Evolutionary conservation across 2,888 invertebrate species (phyloP).

Genomic region (Trimorus sp.): DNA sequence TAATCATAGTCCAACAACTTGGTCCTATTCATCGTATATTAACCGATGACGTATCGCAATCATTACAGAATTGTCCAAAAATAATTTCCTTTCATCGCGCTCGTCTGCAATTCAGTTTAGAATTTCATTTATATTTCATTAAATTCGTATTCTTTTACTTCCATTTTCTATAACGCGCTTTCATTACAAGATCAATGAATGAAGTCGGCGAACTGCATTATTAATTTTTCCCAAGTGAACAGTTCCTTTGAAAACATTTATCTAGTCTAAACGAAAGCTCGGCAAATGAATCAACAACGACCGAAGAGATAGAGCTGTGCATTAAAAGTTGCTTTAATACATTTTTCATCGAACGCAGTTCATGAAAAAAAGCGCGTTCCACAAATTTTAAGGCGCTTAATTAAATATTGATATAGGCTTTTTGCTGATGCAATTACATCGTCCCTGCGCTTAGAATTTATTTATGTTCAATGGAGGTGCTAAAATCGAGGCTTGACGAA

Average conservation of each 20-base stretch:
- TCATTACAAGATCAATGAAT: slow-evolving; percentile 26
- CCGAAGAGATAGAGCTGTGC: slow-evolving; percentile 1
- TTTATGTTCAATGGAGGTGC: too few species aligned
- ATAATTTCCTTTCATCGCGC: too few species aligned
- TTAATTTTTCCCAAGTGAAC: slow-evolving; percentile 27
- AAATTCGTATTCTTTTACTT: slow-evolving; percentile 10
- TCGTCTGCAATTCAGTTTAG: too few species aligned
- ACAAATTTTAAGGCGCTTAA: not conserved
- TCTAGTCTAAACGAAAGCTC: slow-evolving; percentile 20
- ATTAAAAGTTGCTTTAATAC: slow-evolving; percentile 24
- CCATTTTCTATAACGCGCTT: slow-evolving; percentile 20
- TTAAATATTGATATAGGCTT: too few species aligned
- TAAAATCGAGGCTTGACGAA: too few species aligned
- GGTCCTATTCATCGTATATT: too few species aligned
- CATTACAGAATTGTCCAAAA: too few species aligned
- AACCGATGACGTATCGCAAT: too few species aligned
- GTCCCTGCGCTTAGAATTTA: too few species aligned
- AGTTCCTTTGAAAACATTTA: slow-evolving; percentile 30
- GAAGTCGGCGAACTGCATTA: slow-evolving; percentile 27
- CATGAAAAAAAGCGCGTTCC: not conserved
- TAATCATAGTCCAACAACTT: too few species aligned
- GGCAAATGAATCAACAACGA: slow-evolving; percentile 28
- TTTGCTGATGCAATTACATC: too few species aligned
- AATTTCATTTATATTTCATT: slow-evolving; percentile 17
- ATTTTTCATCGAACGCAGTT: slow-evolving; percentile 11